phyloP scores from a whole-genome alignment of 2,113 vertebrate genomes.

The Macaca nemestrina region DNA sequence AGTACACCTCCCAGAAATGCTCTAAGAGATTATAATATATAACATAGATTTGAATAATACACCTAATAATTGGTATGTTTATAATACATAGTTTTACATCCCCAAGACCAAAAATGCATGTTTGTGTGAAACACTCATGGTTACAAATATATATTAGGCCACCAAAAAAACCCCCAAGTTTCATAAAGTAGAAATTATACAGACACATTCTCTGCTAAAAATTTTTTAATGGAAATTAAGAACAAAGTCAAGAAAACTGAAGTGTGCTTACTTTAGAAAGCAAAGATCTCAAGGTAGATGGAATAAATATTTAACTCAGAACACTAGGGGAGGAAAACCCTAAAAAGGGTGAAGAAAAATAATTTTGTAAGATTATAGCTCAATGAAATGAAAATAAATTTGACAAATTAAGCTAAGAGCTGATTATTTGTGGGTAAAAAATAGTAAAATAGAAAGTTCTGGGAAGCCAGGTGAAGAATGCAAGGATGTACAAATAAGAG shows the following conservation, averaged over 20 bases:
- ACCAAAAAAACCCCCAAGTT: background rate
- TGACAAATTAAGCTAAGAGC: background rate
- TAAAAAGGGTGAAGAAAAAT: background rate
- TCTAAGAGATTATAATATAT: background rate
- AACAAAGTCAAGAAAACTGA: background rate
- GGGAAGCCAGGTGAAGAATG: background rate
- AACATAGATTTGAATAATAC: background rate
- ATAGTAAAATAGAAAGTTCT: background rate
- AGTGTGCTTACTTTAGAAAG: background rate
- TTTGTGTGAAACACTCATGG: background rate
- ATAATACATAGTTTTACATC: background rate
- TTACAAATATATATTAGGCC: background rate
- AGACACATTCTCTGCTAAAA: background rate
- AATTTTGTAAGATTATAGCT: background rate
- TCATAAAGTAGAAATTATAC: background rate
- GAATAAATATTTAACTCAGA: constrained; percentile 19
- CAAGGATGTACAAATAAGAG: background rate
- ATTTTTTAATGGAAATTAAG: background rate
- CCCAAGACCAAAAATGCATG: background rate
- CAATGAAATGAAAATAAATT: background rate
- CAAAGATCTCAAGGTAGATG: background rate
- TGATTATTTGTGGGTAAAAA: background rate
- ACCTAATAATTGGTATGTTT: background rate
- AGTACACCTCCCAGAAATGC: background rate
- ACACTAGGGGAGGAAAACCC: background rate